These are phyloP conservation scores for Drosophila triauraria DNA, from an alignment of 1,140 invertebrate genomes.

Conservation along the genomic window DNA sequence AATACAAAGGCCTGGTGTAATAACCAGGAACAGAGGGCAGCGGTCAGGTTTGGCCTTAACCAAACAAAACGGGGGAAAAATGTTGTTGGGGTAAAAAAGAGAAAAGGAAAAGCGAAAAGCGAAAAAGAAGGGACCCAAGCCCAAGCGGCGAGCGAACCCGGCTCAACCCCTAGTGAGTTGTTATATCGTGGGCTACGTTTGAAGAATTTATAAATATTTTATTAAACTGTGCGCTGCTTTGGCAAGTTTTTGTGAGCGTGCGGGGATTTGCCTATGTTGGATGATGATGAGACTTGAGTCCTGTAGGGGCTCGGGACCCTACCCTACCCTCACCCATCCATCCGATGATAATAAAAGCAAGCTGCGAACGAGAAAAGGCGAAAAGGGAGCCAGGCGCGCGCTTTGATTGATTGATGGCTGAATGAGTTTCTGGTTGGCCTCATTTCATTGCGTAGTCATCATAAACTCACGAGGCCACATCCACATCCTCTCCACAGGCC, in stretches of 20 bases:
- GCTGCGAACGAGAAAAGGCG: slow-evolving; percentile 40
- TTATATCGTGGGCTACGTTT: slow-evolving; percentile 65
- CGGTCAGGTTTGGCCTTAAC: slow-evolving; percentile 37
- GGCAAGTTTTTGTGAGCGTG: slow-evolving; percentile 64
- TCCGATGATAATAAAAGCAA: slow-evolving; percentile 56
- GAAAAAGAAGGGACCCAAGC: slow-evolving; percentile 17
- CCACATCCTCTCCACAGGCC: slow-evolving; percentile 16
- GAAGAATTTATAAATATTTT: slow-evolving; percentile 71
- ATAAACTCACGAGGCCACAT: slow-evolving; percentile 60
- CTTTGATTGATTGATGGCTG: slow-evolving; percentile 69
- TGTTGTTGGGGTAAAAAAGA: neutral
- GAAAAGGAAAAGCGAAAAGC: slow-evolving; percentile 7
- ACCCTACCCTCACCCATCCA: neutral
- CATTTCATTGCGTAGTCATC: slow-evolving; percentile 66
- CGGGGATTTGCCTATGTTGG: slow-evolving; percentile 64
- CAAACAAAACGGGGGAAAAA: slow-evolving; percentile 8
- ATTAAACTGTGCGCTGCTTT: slow-evolving; percentile 64
- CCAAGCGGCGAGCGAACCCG: slow-evolving; percentile 21
- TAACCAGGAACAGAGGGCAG: slow-evolving; percentile 27
- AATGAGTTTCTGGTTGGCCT: slow-evolving; percentile 68
- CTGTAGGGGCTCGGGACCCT: neutral
- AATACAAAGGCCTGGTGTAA: slow-evolving; percentile 40
- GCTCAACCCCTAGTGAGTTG: slow-evolving; percentile 58
- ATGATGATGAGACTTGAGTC: slow-evolving; percentile 55
- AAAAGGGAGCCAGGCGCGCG: slow-evolving; percentile 47